These are phyloP conservation scores for Menidia menidia DNA, from an alignment of 2,797 vertebrate genomes.

Conservation along the genomic window DNA sequence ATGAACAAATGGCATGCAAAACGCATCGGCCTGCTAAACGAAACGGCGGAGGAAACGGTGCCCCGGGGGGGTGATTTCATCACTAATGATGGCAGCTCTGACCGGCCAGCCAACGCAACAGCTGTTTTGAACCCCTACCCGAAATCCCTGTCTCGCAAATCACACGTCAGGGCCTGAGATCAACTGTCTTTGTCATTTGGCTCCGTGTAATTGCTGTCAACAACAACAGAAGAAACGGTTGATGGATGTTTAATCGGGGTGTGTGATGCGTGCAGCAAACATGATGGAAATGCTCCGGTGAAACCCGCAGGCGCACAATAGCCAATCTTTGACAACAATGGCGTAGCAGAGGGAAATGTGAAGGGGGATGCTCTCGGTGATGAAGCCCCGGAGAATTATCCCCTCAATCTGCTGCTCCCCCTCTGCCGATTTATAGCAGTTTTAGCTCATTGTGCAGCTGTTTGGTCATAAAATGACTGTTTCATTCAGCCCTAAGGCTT, in stretches of 20 bases:
- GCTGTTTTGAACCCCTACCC: slow-evolving; percentile 28
- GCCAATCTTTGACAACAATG: not conserved
- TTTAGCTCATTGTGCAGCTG: not conserved
- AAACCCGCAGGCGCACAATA: not conserved
- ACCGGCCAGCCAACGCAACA: slow-evolving; percentile 30
- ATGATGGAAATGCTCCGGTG: not conserved
- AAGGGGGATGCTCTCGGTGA: not conserved
- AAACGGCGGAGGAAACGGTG: not conserved
- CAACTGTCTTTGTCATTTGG: not conserved
- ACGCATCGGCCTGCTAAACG: slow-evolving; percentile 24
- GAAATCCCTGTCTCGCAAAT: not conserved
- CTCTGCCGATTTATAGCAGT: not conserved
- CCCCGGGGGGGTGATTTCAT: slow-evolving; percentile 7
- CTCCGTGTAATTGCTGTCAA: slow-evolving; percentile 7
- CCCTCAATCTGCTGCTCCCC: not conserved
- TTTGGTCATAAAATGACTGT: not conserved
- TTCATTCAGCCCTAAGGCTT: not conserved
- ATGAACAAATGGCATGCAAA: slow-evolving; percentile 1
- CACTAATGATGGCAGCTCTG: slow-evolving; percentile 24
- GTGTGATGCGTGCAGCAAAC: not conserved
- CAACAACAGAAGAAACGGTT: not conserved
- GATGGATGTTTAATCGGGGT: not conserved
- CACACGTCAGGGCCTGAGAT: not conserved
- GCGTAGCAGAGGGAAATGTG: not conserved
- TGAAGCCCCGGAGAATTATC: not conserved